Percentiles rank a stretch among this genome's conserved stretches.
phyloP scores from a whole-genome alignment of 1,140 invertebrate genomes.

The Galleria mellonella region DNA sequence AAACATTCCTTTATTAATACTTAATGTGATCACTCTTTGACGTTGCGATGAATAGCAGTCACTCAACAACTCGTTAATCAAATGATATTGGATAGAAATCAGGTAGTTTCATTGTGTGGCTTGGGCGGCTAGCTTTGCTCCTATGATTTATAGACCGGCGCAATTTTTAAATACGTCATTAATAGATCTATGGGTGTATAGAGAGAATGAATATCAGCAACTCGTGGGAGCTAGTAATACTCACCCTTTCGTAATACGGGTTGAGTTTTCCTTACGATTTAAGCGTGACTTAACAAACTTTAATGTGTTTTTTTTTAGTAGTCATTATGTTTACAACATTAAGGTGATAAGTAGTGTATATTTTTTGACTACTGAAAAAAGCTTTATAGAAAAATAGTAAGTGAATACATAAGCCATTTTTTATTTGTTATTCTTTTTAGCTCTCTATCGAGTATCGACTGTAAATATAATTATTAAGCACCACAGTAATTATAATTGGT shows the following conservation, averaged over 20 bases:
- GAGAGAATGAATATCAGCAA: constrained; percentile 19
- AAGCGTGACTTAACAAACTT: constrained; percentile 8
- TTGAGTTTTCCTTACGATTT: not conserved
- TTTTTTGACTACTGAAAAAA: too few species aligned
- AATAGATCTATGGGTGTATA: constrained; percentile 26
- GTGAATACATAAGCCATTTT: too few species aligned
- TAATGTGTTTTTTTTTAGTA: too few species aligned
- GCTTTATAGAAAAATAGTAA: too few species aligned
- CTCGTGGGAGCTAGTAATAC: constrained; percentile 15
- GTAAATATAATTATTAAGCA: too few species aligned
- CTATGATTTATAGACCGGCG: constrained; percentile 54
- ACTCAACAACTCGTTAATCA: constrained; percentile 72
- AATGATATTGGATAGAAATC: constrained; percentile 61
- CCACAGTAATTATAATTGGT: too few species aligned
- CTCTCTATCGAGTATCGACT: too few species aligned
- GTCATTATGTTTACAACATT: too few species aligned
- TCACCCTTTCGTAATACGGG: not conserved
- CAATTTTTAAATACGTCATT: constrained; percentile 57
- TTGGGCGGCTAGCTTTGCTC: constrained; percentile 46
- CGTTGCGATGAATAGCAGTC: constrained; percentile 60
- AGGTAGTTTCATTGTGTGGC: constrained; percentile 64
- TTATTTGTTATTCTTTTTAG: too few species aligned
- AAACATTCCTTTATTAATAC: constrained; percentile 64
- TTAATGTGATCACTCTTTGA: constrained; percentile 63
- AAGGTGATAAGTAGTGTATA: too few species aligned